Base-by-base conservation (phyloP, 2,113 vertebrate genomes). In the Dinomys branickii region DNA sequence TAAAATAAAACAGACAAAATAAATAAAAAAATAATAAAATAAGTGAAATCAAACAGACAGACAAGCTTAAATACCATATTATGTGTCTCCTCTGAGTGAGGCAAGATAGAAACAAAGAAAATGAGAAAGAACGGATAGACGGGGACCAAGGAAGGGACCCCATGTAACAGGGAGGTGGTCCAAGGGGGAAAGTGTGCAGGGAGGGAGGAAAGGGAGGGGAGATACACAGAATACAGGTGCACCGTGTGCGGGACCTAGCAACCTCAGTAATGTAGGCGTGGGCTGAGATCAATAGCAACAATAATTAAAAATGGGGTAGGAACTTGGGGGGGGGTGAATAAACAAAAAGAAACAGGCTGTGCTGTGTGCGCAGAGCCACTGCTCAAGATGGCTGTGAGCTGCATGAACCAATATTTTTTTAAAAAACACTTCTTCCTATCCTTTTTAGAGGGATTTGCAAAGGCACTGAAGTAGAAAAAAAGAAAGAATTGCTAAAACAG, bases 401-500 rank as follows among this genome's bases (percentile, higher is more conserved):
- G 41, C 41, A 75, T 75, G 24, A 77, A 47, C 41, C 47, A 28
- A 47, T 77, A 28, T 44, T 14, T 12, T 10, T 65, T 67, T 67
- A 28, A 22, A 67, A 71, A 75, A 81, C 41, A 94, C 41, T 92
- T 78, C 59, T 80, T 24, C 38, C 82, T 90, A 38, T 10, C 10
- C 24, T 80, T 92, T 77, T 65, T 75, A 84, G n/a, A 80, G 65
- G 17, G 35, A 87, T 65, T 50, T 35, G 54, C 44, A 44, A 91
- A 11, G 41, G 91, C 16, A 75, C 9, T 69, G 13, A 52, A 84
- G 44, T 58, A 38, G 71, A 75, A 87, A 59, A 59, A 6, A 59
- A 95, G 65, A 89, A 93, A 80, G 61, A 92, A 78, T 85, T 75
- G 33, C 35, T 38, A 4, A 56, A n/a, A 78, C 56, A 65, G 69